Evolutionary conservation across 2,113 vertebrate species (phyloP).

Genomic region (Anhinga rufa): DNA sequence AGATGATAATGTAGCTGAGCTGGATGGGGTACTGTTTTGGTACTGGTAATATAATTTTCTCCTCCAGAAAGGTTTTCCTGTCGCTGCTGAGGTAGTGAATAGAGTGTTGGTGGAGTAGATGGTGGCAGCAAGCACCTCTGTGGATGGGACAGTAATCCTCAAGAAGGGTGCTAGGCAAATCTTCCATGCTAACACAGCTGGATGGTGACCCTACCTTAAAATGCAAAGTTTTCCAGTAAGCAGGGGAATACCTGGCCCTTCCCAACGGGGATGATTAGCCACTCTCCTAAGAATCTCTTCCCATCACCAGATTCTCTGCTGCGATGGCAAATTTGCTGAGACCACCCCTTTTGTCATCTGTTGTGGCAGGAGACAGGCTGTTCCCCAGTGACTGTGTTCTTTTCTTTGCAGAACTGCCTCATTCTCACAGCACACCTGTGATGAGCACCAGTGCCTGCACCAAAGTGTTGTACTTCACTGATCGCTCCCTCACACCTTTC

Average conservation of each 20-base stretch:
- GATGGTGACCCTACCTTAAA: neutral
- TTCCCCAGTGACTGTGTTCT: neutral
- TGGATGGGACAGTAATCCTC: neutral
- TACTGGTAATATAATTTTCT: no score
- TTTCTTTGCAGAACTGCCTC: slow-evolving; percentile 78
- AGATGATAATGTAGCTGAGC: neutral
- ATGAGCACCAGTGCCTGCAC: slow-evolving; percentile 84
- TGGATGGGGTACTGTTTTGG: neutral
- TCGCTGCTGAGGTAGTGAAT: neutral
- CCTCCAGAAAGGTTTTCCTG: neutral
- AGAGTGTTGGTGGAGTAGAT: neutral
- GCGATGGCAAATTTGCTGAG: neutral
- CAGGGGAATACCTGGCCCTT: neutral
- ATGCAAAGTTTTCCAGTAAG: neutral
- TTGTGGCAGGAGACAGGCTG: neutral
- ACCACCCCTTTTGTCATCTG: neutral
- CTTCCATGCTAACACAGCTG: neutral
- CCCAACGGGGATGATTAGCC: no score
- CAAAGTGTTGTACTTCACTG: slow-evolving; percentile 97
- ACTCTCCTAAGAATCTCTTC: neutral
- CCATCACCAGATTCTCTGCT: neutral
- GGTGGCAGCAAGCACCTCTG: neutral
- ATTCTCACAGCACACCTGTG: slow-evolving; percentile 80
- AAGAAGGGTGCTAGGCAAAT: neutral
- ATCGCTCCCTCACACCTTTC: slow-evolving; percentile 91